Evolutionary conservation across 2,888 invertebrate genomes (phyloP), one percentile per base, ranked within the genome.

Genomic region (Synanthedon vespiformis): DNA sequence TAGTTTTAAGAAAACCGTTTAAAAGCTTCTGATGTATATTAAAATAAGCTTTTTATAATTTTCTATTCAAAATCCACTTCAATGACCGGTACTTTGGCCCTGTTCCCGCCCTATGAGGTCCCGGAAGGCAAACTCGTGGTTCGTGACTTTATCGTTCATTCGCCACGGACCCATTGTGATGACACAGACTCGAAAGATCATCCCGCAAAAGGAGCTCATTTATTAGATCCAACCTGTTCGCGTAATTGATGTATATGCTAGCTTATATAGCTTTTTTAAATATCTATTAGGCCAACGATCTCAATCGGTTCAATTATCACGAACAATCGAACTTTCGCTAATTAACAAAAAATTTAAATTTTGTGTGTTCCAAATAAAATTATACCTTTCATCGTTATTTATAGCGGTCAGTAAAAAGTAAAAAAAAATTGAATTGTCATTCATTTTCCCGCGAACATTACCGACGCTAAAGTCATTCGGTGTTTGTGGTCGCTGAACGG

Each of bases 71-170:
- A 61, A 51, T 51, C 51, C 6, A n/a, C 13, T n/a, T 44, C 44
- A 44, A 44, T 44, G 44, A 44, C 44, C 44, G 44, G 44, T 14
- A 44, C 44, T 14, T 14, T 44, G 44, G 44, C 44, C 44, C 13
- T 44, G 44, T 44, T 44, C 44, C 44, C 48, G 49, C 49, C 55
- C 58, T 55, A 57, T 52, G 54, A 53, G 61, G 60, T 61, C 67
- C 71, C 74, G 75, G 74, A 72, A 76, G 66, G 66, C 59, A 55
- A 56, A 65, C 44, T 72, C 75, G 77, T 77, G 77, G 73, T 72
- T 70, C 65, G 34, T 34, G 44, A n/a, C 72, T 71, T 67, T 71
- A 72, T 65, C 65, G 61, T 58, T 53, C n/a, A 41, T 41, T 56
- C 60, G 55, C 51, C 59, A 52, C 58, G 59, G 61, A 58, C 60